Base-by-base conservation (phyloP, 2,113 vertebrate species). In the Sus scrofa region DNA sequence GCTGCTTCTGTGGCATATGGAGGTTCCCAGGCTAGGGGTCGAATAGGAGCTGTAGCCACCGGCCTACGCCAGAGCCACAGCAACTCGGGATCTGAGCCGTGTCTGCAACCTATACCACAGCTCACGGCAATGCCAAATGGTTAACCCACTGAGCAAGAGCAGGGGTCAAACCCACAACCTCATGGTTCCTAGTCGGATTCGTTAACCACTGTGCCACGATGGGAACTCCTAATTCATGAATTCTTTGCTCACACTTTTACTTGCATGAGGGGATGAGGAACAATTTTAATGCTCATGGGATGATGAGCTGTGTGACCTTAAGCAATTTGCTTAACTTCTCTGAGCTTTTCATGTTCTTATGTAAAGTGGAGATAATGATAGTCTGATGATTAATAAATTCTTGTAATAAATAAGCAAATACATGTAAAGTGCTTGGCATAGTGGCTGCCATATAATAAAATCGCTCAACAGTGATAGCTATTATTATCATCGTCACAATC, bases 261-360 rank as follows among this genome's bases (percentile, higher is more conserved):
- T 94, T 91, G 86, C 54, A 34, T 3, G 5, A 62, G 26, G 9
- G 1, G 7, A 1, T 5, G 32, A 90, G 75, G 70, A 87, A 67
- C 39, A 52, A 20, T 4, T 68, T 88, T 56, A 44, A 27, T 24
- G 7, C 7, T 32, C 32, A 18, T 58, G 34, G 8, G 34, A 10
- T 58, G 24, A 82, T 73, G 74, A 78, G 63, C 18, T 94, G 56
- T 56, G 58, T 65, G 70, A 92, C 39, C 24, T 86, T 18, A 30
- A 75, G 22, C 16, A 91, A 56, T 70, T 87, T 74, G 58, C 32
- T 91, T 50, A 89, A 79, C 77, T 20, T 56, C 50, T 92, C 70
- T 81, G 97, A 97, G 90, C 70, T 97, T 84, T 97, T 82, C 67
- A 78, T 98, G 94, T 77, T 97, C 95, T 97, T 78, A 22, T 70